Conservation (phyloP, 2,797 vertebrate genomes). For the Malacoraja senta region DNA sequence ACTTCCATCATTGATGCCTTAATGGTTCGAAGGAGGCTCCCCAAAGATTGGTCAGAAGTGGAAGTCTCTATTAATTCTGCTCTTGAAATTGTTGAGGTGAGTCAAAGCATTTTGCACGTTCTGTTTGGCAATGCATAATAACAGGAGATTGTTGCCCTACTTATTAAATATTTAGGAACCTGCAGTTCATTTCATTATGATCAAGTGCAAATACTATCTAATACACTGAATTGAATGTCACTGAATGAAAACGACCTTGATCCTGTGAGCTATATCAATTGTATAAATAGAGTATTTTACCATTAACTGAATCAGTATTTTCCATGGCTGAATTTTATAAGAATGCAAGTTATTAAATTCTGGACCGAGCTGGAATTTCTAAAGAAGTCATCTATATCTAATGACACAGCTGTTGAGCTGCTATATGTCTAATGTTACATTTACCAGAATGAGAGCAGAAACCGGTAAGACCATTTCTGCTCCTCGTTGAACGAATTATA, state of each 20-base stretch:
- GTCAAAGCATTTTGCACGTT: background rate
- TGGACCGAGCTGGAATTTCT: background rate
- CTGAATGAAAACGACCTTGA: background rate
- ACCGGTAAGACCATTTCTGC: background rate
- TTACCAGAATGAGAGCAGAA: background rate
- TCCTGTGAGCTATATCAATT: background rate
- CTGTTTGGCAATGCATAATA: background rate
- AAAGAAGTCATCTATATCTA: background rate
- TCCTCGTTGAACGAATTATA: conserved; percentile 6
- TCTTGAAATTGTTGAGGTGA: background rate
- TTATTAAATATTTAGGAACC: background rate
- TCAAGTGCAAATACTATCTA: background rate
- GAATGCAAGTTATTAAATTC: background rate
- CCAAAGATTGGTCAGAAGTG: background rate
- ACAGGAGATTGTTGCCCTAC: background rate
- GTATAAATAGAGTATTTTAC: background rate
- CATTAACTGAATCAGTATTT: background rate
- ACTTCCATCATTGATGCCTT: background rate
- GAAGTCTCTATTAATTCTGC: background rate
- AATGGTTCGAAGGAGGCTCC: background rate
- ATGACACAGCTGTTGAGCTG: background rate
- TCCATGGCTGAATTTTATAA: background rate
- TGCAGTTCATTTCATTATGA: background rate
- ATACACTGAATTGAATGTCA: background rate
- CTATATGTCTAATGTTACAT: background rate